Base-by-base conservation (phyloP, 2,888 invertebrate species). In the Corbicula japonica region DNA sequence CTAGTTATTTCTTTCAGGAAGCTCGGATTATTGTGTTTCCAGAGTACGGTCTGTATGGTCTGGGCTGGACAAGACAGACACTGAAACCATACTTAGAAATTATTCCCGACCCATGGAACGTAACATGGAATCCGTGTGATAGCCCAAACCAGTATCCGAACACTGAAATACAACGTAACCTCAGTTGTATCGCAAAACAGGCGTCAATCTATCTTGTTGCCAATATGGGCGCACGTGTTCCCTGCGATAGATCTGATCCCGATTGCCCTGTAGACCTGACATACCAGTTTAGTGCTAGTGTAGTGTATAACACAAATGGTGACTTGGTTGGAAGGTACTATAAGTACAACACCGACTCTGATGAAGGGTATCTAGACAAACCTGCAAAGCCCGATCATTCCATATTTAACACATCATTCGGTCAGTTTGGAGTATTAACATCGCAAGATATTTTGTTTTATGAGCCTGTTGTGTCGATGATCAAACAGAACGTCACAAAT, bases 361-460 rank as follows among this genome's bases (percentile, higher is more conserved):
- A 94, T 79, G 81, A 81, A 54, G 21, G 26, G 5, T 91, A 92
- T 4, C 93, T 94, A 76, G 94, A 95, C 81, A 56, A 76, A 23
- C 87, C 90, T 1, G 26, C 56, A 5, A 38, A 50, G 21, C 74
- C 76, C 3, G 87, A 91, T 46, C 62, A 75, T 18, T 78, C 77
- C 30, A 71, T 60, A n/a, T 90, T 91, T 72, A 77, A 86, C 26
- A 89, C 90, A 1, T 81, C 84, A 1, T 87, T 86, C 65, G 87
- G 87, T 15, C 58, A 58, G 15, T 84, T 86, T 54, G 97, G 97
- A 0, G 95, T 96, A 84, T 96, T 96, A 91, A 96, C 96, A 62
- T 97, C 97, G 92, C 97, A 97, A 91, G 97, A 97, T 90, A 95
- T 97, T 12, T 92, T 97, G 86, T 97, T 96, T 93, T 95, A 96